Percentiles rank a stretch among this genome's conserved stretches.
These are phyloP conservation scores for Botia almorhae DNA, from an alignment of 2,797 vertebrate species.

Conservation along the genomic window DNA sequence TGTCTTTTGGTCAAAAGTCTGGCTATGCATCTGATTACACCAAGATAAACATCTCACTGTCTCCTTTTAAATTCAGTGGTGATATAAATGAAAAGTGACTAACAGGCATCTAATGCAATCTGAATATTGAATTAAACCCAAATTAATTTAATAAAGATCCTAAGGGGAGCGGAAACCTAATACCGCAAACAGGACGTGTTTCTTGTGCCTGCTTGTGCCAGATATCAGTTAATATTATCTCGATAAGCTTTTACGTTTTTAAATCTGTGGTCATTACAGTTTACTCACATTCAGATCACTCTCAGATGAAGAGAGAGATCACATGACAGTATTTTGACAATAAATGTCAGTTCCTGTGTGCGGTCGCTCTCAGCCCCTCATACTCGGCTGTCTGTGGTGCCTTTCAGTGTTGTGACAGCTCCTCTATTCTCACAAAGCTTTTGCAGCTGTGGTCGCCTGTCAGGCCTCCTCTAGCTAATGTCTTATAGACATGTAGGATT, in stretches of 20 bases:
- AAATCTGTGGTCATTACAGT: constrained; percentile 1
- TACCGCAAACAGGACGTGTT: neutral
- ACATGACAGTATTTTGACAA: constrained; percentile 24
- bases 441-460: constrained; percentile 14
- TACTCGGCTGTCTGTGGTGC: neutral
- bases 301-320: constrained; percentile 15
- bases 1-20: too few relatives aligned
- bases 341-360: constrained; percentile 26
- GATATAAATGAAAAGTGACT: constrained; percentile 30
- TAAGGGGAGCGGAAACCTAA: neutral
- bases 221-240: constrained; percentile 16
- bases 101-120: constrained; percentile 19
- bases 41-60: constrained; percentile 6
- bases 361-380: neutral
- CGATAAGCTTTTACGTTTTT: neutral
- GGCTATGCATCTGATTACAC: too few relatives aligned
- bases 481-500: neutral
- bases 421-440: constrained; percentile 22
- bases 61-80: constrained; percentile 7
- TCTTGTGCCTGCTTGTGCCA: neutral
- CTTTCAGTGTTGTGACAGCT: constrained; percentile 36
- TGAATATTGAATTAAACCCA: constrained; percentile 34
- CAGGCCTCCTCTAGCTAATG: neutral
- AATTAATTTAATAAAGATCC: constrained; percentile 24
- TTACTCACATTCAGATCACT: neutral